Evolutionary conservation across 2,888 invertebrate genomes (phyloP).

Genomic region (Hedya salicella): DNA sequence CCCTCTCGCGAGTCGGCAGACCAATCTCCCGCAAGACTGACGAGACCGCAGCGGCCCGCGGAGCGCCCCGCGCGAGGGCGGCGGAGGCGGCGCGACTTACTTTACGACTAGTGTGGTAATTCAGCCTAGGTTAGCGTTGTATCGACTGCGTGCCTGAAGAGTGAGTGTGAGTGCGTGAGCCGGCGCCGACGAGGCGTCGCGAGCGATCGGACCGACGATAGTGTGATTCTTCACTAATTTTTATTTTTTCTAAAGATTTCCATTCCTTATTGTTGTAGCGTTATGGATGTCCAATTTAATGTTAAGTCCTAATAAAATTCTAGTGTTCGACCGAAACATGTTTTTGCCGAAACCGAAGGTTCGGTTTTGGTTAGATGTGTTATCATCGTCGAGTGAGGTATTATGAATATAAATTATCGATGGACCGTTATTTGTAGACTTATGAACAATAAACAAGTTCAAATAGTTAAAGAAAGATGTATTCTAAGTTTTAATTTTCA

Average conservation of each 20-base stretch:
- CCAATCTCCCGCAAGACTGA: constrained; percentile 30
- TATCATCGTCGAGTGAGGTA: no score
- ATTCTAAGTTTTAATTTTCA: no score
- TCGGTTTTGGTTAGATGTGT: no score
- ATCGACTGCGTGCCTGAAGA: constrained; percentile 57
- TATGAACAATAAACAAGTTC: no score
- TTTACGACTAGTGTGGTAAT: constrained; percentile 74
- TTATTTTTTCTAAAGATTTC: constrained; percentile 72
- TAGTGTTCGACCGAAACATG: no score
- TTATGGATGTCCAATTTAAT: constrained; percentile 77
- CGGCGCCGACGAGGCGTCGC: constrained; percentile 18
- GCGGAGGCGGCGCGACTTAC: constrained; percentile 53
- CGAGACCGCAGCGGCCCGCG: background rate
- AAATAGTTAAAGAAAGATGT: no score
- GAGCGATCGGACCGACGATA: constrained; percentile 53
- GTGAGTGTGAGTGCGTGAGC: constrained; percentile 31
- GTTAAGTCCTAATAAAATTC: constrained; percentile 69
- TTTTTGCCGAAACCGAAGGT: no score
- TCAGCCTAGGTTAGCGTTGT: constrained; percentile 76
- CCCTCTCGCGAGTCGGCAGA: constrained; percentile 40
- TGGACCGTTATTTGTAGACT: no score
- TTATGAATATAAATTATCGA: no score
- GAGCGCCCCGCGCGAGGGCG: constrained; percentile 26
- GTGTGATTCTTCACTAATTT: constrained; percentile 71
- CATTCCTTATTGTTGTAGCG: constrained; percentile 84